Conservation (phyloP, 2,113 vertebrate species). For the Tenebrosternarchus preto region DNA sequence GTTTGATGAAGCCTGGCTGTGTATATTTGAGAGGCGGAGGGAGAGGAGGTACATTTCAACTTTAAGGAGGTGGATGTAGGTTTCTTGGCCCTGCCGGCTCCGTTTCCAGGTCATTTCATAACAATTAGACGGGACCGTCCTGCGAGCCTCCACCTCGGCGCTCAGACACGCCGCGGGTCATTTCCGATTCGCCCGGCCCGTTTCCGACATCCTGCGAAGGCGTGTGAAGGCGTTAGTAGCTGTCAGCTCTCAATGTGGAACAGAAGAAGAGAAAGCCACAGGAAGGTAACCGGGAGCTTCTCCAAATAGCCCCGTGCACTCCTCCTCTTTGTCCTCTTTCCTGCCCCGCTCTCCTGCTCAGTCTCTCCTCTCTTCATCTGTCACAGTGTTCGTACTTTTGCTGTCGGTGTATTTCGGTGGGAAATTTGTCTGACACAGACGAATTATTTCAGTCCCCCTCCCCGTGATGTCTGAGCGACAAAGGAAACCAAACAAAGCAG, state of each 20-base stretch:
- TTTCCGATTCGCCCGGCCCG: conserved; percentile 19
- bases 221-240: neutral
- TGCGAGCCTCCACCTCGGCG: neutral
- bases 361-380: neutral
- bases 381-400: neutral
- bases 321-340: neutral
- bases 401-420: neutral
- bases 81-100: conserved; percentile 10
- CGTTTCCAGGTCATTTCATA: conserved; percentile 42
- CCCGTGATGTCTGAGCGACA: neutral
- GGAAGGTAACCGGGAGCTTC: neutral
- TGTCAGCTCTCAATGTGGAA: neutral
- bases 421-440: neutral
- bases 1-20: conserved; percentile 28
- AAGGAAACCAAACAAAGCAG: too few relatives aligned
- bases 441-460: neutral
- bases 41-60: neutral
- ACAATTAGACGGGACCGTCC: conserved; percentile 30
- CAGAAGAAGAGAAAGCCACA: neutral
- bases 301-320: neutral
- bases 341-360: neutral
- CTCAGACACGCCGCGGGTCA: conserved; percentile 23
- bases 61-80: neutral
- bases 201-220: conserved; percentile 2
- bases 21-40: neutral